Evolutionary conservation across 2,888 invertebrate species (phyloP).

Genomic region (Pycnomerus fuliginosus): DNA sequence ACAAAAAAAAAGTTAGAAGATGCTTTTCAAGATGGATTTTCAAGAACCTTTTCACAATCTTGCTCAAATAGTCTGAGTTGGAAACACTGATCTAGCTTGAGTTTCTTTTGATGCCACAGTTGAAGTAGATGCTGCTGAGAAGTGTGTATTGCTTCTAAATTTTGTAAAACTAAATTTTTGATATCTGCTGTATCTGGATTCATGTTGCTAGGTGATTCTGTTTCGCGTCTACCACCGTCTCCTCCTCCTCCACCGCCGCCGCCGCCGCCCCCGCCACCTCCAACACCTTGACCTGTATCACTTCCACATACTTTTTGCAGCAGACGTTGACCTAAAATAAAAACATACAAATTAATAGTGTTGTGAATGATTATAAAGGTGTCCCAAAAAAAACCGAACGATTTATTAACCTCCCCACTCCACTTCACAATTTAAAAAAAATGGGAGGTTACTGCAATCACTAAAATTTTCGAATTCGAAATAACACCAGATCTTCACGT

Average conservation of each 20-base stretch:
- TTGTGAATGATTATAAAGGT: too few species aligned
- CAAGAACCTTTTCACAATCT: slow-evolving; percentile 93
- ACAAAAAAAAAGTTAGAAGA: slow-evolving; percentile 32
- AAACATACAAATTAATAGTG: too few species aligned
- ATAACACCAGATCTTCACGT: too few species aligned
- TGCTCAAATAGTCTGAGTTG: slow-evolving; percentile 94
- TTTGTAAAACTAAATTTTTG: slow-evolving; percentile 72
- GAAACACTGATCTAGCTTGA: slow-evolving; percentile 94
- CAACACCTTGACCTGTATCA: slow-evolving; percentile 53
- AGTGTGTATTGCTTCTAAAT: slow-evolving; percentile 83
- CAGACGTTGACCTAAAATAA: slow-evolving; percentile 64
- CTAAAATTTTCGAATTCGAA: too few species aligned
- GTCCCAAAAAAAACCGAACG: too few species aligned
- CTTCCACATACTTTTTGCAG: slow-evolving; percentile 60
- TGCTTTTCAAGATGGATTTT: not conserved
- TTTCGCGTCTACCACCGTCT: slow-evolving; percentile 67
- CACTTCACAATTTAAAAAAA: too few species aligned
- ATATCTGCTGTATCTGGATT: slow-evolving; percentile 61
- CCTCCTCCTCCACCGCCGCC: slow-evolving; percentile 53
- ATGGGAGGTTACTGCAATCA: too few species aligned
- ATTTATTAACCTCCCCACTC: too few species aligned
- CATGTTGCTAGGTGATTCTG: slow-evolving; percentile 68
- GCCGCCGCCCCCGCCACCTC: slow-evolving; percentile 36
- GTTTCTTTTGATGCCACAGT: slow-evolving; percentile 92
- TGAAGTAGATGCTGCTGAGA: slow-evolving; percentile 90